phyloP scores from a whole-genome alignment of 1,140 invertebrate species.

The Lucilia cuprina region DNA sequence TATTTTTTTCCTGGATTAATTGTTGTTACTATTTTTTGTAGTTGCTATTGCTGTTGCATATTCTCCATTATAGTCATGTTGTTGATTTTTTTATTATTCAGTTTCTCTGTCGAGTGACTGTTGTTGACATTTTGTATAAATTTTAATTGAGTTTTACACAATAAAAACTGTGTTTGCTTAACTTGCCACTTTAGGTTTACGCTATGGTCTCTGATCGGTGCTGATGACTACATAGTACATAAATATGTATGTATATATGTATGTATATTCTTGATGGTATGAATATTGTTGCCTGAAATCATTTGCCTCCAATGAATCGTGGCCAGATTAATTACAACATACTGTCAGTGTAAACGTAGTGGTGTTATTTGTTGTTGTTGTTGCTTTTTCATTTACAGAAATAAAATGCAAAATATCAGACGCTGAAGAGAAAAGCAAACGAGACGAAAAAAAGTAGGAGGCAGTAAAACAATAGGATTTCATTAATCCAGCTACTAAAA shows the following conservation, averaged over 20 bases:
- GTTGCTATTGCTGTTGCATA: neutral
- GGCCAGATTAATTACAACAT: slow-evolving; percentile 32
- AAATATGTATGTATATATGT: neutral
- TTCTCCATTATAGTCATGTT: neutral
- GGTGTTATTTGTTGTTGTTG: neutral
- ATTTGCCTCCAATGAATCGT: slow-evolving; percentile 24
- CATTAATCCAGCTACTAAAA: slow-evolving; percentile 30
- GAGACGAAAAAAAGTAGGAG: neutral
- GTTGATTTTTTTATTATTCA: neutral
- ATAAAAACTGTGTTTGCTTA: slow-evolving; percentile 34
- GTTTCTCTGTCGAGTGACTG: slow-evolving; percentile 4
- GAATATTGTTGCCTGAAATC: neutral
- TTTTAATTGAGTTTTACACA: slow-evolving; percentile 31
- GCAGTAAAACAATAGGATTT: neutral
- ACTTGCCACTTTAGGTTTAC: slow-evolving; percentile 23
- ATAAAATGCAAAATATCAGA: slow-evolving; percentile 1
- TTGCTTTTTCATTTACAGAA: neutral
- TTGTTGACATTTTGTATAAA: slow-evolving; percentile 33
- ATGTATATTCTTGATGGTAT: neutral
- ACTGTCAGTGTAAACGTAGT: neutral
- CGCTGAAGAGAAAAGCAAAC: neutral
- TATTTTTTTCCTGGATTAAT: neutral
- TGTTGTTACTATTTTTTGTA: too few relatives aligned
- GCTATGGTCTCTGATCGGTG: neutral
- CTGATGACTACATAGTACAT: neutral